Conservation (phyloP, 2,797 vertebrate species). For the Myoxocephalus aenaeus region DNA sequence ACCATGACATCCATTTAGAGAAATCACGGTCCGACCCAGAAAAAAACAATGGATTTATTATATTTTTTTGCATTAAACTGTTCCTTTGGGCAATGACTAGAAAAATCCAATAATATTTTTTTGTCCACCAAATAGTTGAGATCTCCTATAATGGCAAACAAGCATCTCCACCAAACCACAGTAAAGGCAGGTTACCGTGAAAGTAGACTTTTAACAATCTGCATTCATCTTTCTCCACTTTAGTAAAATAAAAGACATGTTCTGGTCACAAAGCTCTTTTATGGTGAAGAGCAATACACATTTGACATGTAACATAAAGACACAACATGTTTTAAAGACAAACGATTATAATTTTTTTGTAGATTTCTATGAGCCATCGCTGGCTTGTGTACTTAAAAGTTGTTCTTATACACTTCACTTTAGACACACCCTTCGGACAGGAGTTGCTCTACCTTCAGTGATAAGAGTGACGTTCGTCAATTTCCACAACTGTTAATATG, state of each 20-base stretch:
- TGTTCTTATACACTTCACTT: background rate
- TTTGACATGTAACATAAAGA: background rate
- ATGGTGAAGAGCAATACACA: background rate
- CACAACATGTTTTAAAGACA: too few relatives aligned
- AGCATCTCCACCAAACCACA: background rate
- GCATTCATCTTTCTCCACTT: background rate
- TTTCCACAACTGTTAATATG: background rate
- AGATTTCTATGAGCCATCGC: background rate
- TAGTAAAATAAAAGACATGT: background rate
- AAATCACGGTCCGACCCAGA: slow-evolving; percentile 10
- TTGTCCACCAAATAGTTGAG: background rate
- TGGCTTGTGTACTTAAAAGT: background rate
- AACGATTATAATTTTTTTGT: background rate
- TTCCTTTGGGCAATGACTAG: background rate
- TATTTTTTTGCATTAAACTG: background rate
- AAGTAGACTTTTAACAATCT: background rate
- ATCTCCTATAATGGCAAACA: background rate
- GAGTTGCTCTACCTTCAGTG: background rate
- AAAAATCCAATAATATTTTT: background rate
- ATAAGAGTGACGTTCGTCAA: background rate
- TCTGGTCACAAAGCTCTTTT: background rate
- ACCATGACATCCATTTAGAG: slow-evolving; percentile 31
- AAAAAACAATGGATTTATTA: background rate
- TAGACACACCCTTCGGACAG: background rate
- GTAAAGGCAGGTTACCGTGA: background rate